Base-by-base conservation (phyloP, 1,140 invertebrate species). In the Bombus fervidus region DNA sequence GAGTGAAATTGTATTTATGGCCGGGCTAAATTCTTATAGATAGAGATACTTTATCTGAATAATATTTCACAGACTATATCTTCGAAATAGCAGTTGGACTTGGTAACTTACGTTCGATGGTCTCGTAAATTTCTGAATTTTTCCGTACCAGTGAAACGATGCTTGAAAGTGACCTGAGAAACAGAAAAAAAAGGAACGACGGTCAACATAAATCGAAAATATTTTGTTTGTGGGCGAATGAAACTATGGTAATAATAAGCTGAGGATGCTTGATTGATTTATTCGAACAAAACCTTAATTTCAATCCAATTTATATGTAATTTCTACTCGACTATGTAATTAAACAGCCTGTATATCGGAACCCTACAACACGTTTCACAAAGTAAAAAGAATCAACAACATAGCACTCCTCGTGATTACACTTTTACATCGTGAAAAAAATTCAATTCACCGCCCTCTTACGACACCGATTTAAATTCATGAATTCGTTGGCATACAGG, bases 221-320 rank as follows among this genome's bases (percentile, higher is more conserved):
- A 53, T 22, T 53, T 22, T 18, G 6, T 53, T 53, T 22, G 18
- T 8, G 18, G 47, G 18, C 5, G 22, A 8, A 22, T 8, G 18
- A 22, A n/a, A n/a, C 59, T 0, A 3, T 3, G 1, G 10, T 10
- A 12, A 62, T n/a, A 13, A 28, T 12, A n/a, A 62, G 25, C 28
- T 0, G 28, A 13, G 28, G 10, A n/a, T n/a, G 12, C n/a, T 62
- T 12, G 28, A n/a, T 0, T 1, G 12, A 13, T n/a, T 22, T 12
- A 12, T 28, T 3, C 12, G 3, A 59, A n/a, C 3, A 3, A 59
- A 59, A 28, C 9, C 28, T 25, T 28, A 59, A 59, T 28, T 59
- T 59, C 25, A 12, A 25, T 59, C 28, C 28, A n/a, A n/a, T 12
- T 13, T n/a, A 28, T 4, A n/a, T 1, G 3, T 62, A 22, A 53